phyloP scores from a whole-genome alignment of 2,888 invertebrate genomes.

The Orthosia gothica region DNA sequence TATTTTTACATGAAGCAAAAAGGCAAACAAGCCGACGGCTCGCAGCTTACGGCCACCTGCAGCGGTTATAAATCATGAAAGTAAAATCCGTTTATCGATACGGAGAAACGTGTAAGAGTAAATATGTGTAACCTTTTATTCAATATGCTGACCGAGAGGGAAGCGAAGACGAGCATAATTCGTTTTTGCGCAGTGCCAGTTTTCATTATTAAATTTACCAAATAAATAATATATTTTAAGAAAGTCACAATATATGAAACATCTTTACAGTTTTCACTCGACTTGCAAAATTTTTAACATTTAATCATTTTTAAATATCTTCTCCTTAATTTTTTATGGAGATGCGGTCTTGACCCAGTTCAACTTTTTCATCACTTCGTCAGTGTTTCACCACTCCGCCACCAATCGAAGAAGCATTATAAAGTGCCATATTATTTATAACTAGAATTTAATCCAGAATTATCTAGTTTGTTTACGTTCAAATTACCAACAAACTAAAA shows the following conservation, averaged over 20 bases:
- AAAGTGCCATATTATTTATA: constrained; percentile 36
- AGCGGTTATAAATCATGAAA: constrained; percentile 59
- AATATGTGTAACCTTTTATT: constrained; percentile 48
- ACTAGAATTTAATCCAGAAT: constrained; percentile 26
- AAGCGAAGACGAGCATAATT: not conserved
- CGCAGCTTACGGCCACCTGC: constrained; percentile 57
- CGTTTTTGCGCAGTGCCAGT: constrained; percentile 1
- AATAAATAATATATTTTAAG: not conserved
- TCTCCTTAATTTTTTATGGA: constrained; percentile 6
- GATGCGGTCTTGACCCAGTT: constrained; percentile 48
- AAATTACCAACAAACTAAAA: constrained; percentile 46
- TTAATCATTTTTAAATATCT: not conserved
- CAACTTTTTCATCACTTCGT: constrained; percentile 18
- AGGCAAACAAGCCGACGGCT: constrained; percentile 36
- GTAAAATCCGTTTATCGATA: constrained; percentile 56
- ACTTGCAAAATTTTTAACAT: not conserved
- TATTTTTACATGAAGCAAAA: constrained; percentile 46
- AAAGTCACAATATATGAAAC: not conserved
- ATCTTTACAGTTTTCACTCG: not conserved
- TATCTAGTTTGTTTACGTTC: constrained; percentile 53
- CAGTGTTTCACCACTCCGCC: constrained; percentile 8
- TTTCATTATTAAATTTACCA: not conserved
- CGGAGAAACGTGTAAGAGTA: constrained; percentile 19
- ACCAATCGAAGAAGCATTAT: constrained; percentile 4
- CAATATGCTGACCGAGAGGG: constrained; percentile 33